phyloP scores from a whole-genome alignment of 2,113 vertebrate species.

The Psilopsiagon aymara region DNA sequence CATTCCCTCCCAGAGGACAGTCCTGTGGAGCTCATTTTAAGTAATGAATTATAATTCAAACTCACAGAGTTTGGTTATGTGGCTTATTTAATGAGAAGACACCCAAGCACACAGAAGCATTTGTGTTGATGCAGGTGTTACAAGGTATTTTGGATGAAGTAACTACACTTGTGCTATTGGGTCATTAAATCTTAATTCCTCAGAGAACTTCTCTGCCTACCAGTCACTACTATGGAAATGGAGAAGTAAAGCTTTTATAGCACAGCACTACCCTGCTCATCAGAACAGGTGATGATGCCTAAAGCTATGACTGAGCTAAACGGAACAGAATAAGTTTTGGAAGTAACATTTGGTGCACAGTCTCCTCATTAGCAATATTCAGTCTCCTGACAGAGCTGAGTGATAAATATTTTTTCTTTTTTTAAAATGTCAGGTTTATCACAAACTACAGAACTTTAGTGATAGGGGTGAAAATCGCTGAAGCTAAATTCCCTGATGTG shows the following conservation, averaged over 20 bases:
- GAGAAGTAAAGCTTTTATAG: background rate
- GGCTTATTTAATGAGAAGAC: background rate
- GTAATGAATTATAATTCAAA: background rate
- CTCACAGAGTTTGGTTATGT: background rate
- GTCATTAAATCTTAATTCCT: background rate
- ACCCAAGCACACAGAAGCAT: background rate
- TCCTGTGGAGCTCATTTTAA: background rate
- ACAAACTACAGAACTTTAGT: background rate
- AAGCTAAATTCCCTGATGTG: background rate
- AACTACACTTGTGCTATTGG: background rate
- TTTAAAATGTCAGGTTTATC: constrained; percentile 33
- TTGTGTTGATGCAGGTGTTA: background rate
- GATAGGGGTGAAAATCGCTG: background rate
- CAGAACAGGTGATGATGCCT: constrained; percentile 32
- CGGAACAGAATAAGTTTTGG: background rate
- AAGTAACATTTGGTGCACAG: background rate
- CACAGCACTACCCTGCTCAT: background rate
- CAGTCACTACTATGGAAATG: background rate
- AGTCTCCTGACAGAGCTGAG: background rate
- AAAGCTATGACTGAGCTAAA: constrained; percentile 17
- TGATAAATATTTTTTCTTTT: background rate
- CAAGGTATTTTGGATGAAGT: background rate
- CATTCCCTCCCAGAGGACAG: background rate
- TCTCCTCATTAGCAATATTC: background rate
- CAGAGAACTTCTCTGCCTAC: background rate